These are phyloP conservation scores for Listronotus oregonensis DNA, from an alignment of 1,140 invertebrate genomes.

Conservation along the genomic window DNA sequence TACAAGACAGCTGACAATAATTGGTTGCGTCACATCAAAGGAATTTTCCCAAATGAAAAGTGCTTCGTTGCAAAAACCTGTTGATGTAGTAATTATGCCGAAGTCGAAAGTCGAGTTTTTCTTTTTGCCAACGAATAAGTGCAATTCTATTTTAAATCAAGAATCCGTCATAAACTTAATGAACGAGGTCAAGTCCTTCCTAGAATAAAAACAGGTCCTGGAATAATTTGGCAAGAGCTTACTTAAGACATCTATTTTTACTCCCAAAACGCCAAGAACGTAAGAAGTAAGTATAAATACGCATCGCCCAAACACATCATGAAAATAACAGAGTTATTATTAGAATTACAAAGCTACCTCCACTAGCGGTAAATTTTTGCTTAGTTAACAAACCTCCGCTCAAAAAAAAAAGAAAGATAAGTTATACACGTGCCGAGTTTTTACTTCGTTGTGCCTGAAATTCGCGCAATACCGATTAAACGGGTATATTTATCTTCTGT, in stretches of 20 bases:
- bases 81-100: conserved; percentile 3
- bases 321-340: conserved; percentile 35
- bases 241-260: conserved; percentile 34
- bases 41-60: conserved; percentile 12
- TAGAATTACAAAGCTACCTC: conserved; percentile 35
- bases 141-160: conserved; percentile 1
- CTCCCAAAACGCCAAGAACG: conserved; percentile 25
- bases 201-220: conserved; percentile 36
- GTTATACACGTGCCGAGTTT: neutral
- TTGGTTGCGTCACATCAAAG: conserved; percentile 1
- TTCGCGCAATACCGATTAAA: conserved; percentile 7
- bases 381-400: conserved; percentile 10
- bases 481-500: conserved; percentile 7
- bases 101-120: neutral
- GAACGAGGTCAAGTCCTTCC: conserved; percentile 36
- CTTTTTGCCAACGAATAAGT: conserved; percentile 1
- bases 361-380: conserved; percentile 19
- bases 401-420: conserved; percentile 3
- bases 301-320: conserved; percentile 24
- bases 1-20: neutral
- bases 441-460: conserved; percentile 10
- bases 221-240: conserved; percentile 37
- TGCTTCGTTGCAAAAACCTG: conserved; percentile 5
- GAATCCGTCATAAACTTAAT: conserved; percentile 7
- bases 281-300: conserved; percentile 35